These are phyloP conservation scores for Molorchus minor DNA, from an alignment of 2,888 invertebrate species.

Conservation along the genomic window DNA sequence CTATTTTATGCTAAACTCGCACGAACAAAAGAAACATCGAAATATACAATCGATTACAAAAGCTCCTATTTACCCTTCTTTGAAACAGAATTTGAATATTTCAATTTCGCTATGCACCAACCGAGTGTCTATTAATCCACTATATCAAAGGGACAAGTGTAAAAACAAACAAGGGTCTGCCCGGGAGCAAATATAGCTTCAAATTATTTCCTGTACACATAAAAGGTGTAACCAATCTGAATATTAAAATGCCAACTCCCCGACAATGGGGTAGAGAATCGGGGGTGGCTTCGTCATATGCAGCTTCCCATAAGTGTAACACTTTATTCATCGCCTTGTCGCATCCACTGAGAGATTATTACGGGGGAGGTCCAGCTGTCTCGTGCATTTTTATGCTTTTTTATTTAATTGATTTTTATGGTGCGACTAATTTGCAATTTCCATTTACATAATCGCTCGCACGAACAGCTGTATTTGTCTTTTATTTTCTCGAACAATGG, in stretches of 20 bases:
- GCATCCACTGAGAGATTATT: slow-evolving; percentile 54
- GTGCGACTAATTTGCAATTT: slow-evolving; percentile 51
- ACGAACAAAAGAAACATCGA: neutral
- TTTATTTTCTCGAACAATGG: slow-evolving; percentile 40
- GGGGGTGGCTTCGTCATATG: slow-evolving; percentile 57
- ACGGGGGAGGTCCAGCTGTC: slow-evolving; percentile 61
- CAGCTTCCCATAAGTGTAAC: slow-evolving; percentile 62
- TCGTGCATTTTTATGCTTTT: slow-evolving; percentile 60
- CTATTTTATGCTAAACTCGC: too few species aligned
- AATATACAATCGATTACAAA: neutral
- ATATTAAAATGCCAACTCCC: slow-evolving; percentile 59
- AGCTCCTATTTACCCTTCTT: slow-evolving; percentile 10
- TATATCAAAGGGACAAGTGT: slow-evolving; percentile 62
- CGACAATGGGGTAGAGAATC: slow-evolving; percentile 10
- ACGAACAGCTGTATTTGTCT: slow-evolving; percentile 44
- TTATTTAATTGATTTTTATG: slow-evolving; percentile 54
- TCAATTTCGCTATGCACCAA: slow-evolving; percentile 46
- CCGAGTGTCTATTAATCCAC: slow-evolving; percentile 54
- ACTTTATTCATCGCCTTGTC: slow-evolving; percentile 61
- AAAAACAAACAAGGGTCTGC: slow-evolving; percentile 62
- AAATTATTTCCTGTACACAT: slow-evolving; percentile 64
- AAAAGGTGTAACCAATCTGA: slow-evolving; percentile 65
- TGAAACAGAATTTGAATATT: slow-evolving; percentile 47
- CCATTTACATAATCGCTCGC: slow-evolving; percentile 49
- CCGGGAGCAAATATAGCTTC: slow-evolving; percentile 59